Percentiles rank a stretch among this genome's conserved stretches.
These are phyloP conservation scores for Nebria ingens DNA, from an alignment of 1,140 invertebrate species.

Conservation along the genomic window DNA sequence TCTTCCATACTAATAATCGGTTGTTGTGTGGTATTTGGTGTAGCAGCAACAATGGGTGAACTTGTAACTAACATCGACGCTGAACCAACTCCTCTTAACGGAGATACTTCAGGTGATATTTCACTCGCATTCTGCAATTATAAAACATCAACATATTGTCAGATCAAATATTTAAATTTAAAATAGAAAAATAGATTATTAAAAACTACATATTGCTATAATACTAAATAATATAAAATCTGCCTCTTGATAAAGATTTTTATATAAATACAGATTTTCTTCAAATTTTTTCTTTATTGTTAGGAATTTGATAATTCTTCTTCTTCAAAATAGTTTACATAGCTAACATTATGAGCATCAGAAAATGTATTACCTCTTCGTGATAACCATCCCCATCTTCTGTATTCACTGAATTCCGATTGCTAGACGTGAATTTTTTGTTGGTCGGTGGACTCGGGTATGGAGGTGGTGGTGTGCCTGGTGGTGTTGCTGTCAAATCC, in stretches of 20 bases:
- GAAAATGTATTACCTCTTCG: slow-evolving; percentile 20
- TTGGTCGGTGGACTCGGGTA: slow-evolving; percentile 46
- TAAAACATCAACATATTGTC: slow-evolving; percentile 11
- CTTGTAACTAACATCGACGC: slow-evolving; percentile 22
- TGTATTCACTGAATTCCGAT: slow-evolving; percentile 21
- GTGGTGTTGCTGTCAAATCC: slow-evolving; percentile 48
- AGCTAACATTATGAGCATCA: not conserved
- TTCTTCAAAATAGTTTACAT: slow-evolving; percentile 10
- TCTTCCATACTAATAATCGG: slow-evolving; percentile 91
- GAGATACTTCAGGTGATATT: slow-evolving; percentile 26
- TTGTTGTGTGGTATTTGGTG: slow-evolving; percentile 42
- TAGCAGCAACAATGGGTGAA: slow-evolving; percentile 31
- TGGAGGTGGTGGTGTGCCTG: slow-evolving; percentile 77
- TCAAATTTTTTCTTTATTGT: no score
- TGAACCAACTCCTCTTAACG: slow-evolving; percentile 23
- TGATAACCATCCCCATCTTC: slow-evolving; percentile 22
- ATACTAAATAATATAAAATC: no score
- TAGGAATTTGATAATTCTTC: no score
- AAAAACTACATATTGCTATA: no score
- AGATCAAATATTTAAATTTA: no score
- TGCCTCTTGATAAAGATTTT: not conserved
- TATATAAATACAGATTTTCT: not conserved
- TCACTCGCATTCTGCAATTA: slow-evolving; percentile 34
- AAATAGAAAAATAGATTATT: no score
- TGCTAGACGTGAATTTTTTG: slow-evolving; percentile 15